phyloP scores from a whole-genome alignment of 2,888 invertebrate species.

The Proisotoma minuta region DNA sequence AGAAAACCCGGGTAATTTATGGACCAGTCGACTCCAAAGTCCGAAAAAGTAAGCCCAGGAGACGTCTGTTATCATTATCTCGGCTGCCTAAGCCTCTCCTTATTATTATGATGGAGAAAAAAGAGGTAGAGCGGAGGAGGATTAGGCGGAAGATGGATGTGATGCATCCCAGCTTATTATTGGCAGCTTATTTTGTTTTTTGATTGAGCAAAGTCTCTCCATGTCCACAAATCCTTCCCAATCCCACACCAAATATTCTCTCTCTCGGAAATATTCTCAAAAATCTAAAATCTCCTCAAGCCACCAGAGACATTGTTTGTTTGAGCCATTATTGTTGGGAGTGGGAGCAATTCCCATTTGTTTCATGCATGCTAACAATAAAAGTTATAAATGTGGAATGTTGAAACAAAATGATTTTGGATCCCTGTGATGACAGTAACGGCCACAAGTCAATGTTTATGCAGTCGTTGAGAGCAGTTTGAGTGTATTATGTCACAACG shows the following conservation, averaged over 20 bases:
- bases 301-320: too few species aligned
- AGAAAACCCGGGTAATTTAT: slow-evolving; percentile 35
- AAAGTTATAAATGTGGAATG: background rate
- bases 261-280: too few species aligned
- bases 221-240: background rate
- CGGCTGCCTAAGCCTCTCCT: background rate
- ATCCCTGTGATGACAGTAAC: background rate
- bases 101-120: slow-evolving; percentile 5
- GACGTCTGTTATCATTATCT: slow-evolving; percentile 7
- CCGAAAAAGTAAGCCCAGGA: slow-evolving; percentile 32
- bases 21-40: slow-evolving; percentile 24
- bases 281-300: too few species aligned
- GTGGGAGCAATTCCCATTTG: background rate
- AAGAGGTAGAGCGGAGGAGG: slow-evolving; percentile 9
- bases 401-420: background rate
- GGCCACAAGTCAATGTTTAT: background rate
- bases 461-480: background rate
- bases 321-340: background rate
- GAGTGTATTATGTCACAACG: background rate
- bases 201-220: slow-evolving; percentile 11
- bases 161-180: slow-evolving; percentile 8
- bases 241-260: background rate
- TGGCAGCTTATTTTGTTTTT: slow-evolving; percentile 14
- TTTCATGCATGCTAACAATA: too few species aligned
- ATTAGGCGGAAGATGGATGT: slow-evolving; percentile 8